Evolutionary conservation across 2,797 vertebrate species (phyloP).

Genomic region (Parambassis ranga): DNA sequence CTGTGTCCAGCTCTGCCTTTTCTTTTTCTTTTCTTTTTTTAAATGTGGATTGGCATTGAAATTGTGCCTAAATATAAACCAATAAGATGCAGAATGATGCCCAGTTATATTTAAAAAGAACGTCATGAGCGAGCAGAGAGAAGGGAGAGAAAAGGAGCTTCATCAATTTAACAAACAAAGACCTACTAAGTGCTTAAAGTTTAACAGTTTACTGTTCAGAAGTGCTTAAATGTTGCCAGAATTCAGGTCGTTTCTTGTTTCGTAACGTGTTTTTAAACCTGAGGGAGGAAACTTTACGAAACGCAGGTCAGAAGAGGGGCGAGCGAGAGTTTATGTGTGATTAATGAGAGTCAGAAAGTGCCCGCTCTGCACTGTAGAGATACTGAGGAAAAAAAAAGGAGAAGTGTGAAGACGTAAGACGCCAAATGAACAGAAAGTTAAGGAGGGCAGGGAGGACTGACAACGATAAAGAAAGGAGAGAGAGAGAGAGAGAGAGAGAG

Average conservation of each 20-base stretch:
- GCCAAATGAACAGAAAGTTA: background rate
- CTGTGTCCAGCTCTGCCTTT: constrained; percentile 35
- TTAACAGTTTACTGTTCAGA: constrained; percentile 1
- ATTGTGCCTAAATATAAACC: constrained; percentile 19
- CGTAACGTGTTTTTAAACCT: constrained; percentile 21
- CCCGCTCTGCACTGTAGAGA: constrained; percentile 24
- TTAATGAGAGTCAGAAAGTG: constrained; percentile 41
- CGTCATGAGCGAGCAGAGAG: constrained; percentile 22
- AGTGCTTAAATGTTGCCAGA: constrained; percentile 14
- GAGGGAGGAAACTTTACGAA: constrained; percentile 24
- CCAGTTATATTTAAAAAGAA: background rate
- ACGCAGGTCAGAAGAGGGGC: constrained; percentile 10
- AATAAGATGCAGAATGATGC: constrained; percentile 23
- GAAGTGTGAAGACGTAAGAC: background rate
- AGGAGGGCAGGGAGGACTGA: background rate
- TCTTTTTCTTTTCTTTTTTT: no score
- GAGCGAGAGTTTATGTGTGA: constrained; percentile 12
- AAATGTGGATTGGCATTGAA: constrained; percentile 32
- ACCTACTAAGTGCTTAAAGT: background rate
- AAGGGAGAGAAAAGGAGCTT: constrained; percentile 14
- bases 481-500: background rate
- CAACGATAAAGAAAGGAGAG: background rate
- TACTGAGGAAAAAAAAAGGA: background rate
- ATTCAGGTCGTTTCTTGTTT: background rate
- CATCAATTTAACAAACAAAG: background rate